These are phyloP conservation scores for Acheta domesticus DNA, from an alignment of 2,888 invertebrate genomes.

Conservation along the genomic window DNA sequence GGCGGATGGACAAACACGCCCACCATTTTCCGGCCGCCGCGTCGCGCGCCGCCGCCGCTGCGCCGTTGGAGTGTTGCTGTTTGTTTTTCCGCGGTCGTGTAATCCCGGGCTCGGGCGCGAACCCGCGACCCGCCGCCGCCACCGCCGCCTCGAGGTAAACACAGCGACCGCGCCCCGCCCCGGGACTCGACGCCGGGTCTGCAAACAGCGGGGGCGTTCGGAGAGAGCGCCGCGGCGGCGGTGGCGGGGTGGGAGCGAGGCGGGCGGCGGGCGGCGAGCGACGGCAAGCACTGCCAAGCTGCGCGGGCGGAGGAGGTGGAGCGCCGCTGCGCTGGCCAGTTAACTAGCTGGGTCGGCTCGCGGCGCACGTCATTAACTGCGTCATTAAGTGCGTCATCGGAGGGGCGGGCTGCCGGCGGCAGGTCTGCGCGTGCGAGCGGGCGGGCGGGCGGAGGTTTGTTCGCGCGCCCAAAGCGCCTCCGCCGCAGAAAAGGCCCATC, in stretches of 20 bases:
- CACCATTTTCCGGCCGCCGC: not conserved
- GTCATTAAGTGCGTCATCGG: not conserved
- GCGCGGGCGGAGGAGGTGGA: not conserved
- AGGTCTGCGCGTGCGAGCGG: too few species aligned
- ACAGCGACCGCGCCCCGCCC: not conserved
- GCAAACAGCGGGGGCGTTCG: not conserved
- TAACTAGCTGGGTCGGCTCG: not conserved
- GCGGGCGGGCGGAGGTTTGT: too few species aligned
- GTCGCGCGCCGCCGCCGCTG: not conserved
- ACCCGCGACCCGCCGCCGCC: not conserved
- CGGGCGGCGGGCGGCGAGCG: too few species aligned
- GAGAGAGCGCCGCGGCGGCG: not conserved
- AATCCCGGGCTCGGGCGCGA: not conserved
- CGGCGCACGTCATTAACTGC: not conserved
- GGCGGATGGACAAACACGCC: slow-evolving; percentile 4
- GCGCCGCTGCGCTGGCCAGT: not conserved
- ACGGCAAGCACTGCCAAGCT: not conserved
- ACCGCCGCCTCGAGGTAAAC: not conserved
- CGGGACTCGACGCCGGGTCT: not conserved
- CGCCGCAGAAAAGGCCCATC: too few species aligned
- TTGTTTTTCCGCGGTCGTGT: slow-evolving; percentile 10
- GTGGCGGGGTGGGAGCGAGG: too few species aligned
- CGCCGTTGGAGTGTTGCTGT: not conserved
- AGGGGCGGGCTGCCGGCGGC: not conserved
- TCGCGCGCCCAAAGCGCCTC: too few species aligned